Base-by-base conservation (phyloP, 2,797 vertebrate species). In the Gallinago nigripennis region DNA sequence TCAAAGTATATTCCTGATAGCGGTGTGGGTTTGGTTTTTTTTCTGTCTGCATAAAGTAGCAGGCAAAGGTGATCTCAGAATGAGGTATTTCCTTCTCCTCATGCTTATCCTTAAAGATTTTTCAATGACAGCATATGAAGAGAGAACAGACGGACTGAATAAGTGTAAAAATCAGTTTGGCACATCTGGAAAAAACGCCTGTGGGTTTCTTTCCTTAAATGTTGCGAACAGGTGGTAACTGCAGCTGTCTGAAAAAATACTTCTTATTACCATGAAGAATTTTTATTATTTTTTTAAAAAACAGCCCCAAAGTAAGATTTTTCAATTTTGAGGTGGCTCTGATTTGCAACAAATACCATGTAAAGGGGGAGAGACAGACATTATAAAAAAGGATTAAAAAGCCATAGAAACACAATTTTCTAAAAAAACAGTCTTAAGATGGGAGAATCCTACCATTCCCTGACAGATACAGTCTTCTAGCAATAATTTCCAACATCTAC, bases 1-100 rank as follows among this genome's bases (percentile, higher is more conserved):
- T 27, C 50, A 7, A 31, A 51, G 31, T 3, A 5, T 11, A 4
- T 23, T 56, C 89, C 71, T 25, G 33, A 13, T 4, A 16, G 43
- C 0, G 2, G 31, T 9, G 2, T 2, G 31, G 35, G 17, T 18
- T 63, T 10, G 1, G 1, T 7, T 51, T 69, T 43, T 41, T 53
- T 27, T 19, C 7, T 8, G 23, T 23, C 73, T 61, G 68, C n/a
- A 3, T 3, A 27, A 37, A 80, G 20, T 10, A 61, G 25, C n/a
- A 25, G 43, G 48, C 53, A 66, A 39, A 53, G 23, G 24, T 37
- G 9, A 56, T 31, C 48, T 80, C 56, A 64, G 56, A 25, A 56
- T 25, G 33, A 87, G 24, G 9, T 19, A 61, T 39, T 82, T 69
- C n/a, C 33, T 60, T 50, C 39, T 51, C 28, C 20, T 60, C 8